phyloP scores from a whole-genome alignment of 2,797 vertebrate species.

The Hippoglossus hippoglossus region DNA sequence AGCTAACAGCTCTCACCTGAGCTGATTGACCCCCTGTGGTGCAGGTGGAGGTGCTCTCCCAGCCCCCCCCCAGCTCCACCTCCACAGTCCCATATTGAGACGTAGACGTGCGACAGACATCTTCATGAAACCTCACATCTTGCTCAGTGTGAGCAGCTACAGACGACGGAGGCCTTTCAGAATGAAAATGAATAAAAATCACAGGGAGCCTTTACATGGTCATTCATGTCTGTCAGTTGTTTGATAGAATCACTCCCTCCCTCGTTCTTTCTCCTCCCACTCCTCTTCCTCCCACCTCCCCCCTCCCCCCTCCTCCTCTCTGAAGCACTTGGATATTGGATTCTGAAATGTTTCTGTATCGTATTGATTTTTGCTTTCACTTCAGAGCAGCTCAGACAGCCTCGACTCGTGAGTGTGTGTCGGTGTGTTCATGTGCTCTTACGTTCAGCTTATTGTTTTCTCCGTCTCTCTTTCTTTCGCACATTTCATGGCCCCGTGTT shows the following conservation, averaged over 20 bases:
- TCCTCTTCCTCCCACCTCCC: slow-evolving; percentile 9
- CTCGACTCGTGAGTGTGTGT: slow-evolving; percentile 3
- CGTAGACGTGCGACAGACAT: no score
- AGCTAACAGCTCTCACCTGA: no score
- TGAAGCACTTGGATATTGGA: slow-evolving; percentile 59
- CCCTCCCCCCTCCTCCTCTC: slow-evolving; percentile 12
- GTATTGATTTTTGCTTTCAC: slow-evolving; percentile 70
- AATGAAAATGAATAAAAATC: background rate
- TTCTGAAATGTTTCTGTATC: slow-evolving; percentile 70
- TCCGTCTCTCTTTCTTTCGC: slow-evolving; percentile 7
- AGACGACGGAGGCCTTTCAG: background rate
- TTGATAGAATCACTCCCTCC: slow-evolving; percentile 20
- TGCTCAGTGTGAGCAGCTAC: no score
- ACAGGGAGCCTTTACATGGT: slow-evolving; percentile 3
- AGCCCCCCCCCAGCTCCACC: no score
- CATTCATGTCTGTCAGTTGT: slow-evolving; percentile 23
- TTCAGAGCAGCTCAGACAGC: slow-evolving; percentile 44
- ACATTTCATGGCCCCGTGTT: background rate
- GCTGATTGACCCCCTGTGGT: no score
- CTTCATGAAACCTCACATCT: no score
- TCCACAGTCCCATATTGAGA: no score
- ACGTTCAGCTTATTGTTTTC: slow-evolving; percentile 8
- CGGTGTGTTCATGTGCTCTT: slow-evolving; percentile 9
- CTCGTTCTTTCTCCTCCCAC: background rate
- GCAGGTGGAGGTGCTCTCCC: no score